These are phyloP conservation scores for Sebastes nivosus DNA, from an alignment of 2,797 vertebrate genomes.

Conservation along the genomic window DNA sequence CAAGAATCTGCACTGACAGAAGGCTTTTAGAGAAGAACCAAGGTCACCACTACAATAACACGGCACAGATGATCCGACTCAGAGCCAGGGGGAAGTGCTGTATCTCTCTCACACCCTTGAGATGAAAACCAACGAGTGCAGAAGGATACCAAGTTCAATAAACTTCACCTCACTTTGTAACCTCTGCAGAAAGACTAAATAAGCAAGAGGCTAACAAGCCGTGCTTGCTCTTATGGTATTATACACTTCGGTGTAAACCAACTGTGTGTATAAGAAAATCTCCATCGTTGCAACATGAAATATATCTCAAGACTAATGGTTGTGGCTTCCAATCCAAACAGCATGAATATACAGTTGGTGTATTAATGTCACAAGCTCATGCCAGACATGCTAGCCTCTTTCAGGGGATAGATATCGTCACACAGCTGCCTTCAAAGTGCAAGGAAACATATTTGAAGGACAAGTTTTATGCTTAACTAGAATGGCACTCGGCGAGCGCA, in stretches of 20 bases:
- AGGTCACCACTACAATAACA: slow-evolving; percentile 72
- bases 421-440: slow-evolving; percentile 7
- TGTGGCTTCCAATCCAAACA: slow-evolving; percentile 11
- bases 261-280: slow-evolving; percentile 3
- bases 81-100: slow-evolving; percentile 52
- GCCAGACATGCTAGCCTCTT: neutral
- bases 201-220: slow-evolving; percentile 11
- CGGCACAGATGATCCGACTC: slow-evolving; percentile 57
- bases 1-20: slow-evolving; percentile 68
- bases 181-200: slow-evolving; percentile 40
- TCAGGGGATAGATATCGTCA: slow-evolving; percentile 8
- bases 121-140: slow-evolving; percentile 60
- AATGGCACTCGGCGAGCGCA: too few relatives aligned
- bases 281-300: neutral
- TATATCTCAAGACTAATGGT: neutral
- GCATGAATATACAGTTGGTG: neutral
- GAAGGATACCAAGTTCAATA: slow-evolving; percentile 64
- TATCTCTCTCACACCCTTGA: slow-evolving; percentile 59
- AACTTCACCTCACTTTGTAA: slow-evolving; percentile 53
- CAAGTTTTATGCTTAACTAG: neutral
- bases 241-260: slow-evolving; percentile 26
- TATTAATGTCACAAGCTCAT: slow-evolving; percentile 9
- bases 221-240: neutral
- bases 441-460: neutral
- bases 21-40: slow-evolving; percentile 68